Conservation (phyloP, 35 echinoderm and acorn worm species). For the Nesometra sesokonis region DNA sequence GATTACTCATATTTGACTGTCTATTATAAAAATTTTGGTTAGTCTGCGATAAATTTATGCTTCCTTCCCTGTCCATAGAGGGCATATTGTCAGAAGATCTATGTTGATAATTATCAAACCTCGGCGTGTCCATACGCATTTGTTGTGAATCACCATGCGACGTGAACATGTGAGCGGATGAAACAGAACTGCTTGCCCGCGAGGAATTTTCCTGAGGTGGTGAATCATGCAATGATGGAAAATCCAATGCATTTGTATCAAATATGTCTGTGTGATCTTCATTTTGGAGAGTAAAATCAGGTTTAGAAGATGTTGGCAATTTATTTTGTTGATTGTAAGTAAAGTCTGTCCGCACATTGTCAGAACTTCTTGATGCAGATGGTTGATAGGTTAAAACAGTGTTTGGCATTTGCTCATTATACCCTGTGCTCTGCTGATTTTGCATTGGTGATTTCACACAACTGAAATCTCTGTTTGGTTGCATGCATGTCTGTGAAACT, state of each 20-base stretch:
- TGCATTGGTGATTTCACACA: not conserved
- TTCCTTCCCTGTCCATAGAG: not conserved
- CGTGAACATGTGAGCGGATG: not conserved
- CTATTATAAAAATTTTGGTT: not conserved
- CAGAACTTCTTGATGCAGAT: not conserved
- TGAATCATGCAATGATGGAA: not conserved
- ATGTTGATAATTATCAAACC: not conserved
- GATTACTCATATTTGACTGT: not conserved
- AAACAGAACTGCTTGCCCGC: not conserved
- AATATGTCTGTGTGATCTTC: not conserved
- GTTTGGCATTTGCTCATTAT: not conserved
- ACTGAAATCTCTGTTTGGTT: not conserved
- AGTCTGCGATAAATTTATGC: not conserved
- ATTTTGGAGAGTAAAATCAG: not conserved
- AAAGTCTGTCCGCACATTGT: not conserved
- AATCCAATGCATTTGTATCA: not conserved
- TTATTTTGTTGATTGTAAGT: not conserved
- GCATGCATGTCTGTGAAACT: not conserved
- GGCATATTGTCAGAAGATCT: not conserved
- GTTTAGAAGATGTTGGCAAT: not conserved
- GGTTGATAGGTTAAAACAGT: not conserved
- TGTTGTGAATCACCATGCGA: not conserved
- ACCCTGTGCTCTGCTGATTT: not conserved
- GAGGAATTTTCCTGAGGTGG: not conserved
- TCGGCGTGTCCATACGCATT: not conserved